A percentile compares a stretch with the other conserved stretches of the same genome.
Evolutionary conservation across 2,888 invertebrate species (phyloP).

Genomic region (Epistrophe grossulariae): DNA sequence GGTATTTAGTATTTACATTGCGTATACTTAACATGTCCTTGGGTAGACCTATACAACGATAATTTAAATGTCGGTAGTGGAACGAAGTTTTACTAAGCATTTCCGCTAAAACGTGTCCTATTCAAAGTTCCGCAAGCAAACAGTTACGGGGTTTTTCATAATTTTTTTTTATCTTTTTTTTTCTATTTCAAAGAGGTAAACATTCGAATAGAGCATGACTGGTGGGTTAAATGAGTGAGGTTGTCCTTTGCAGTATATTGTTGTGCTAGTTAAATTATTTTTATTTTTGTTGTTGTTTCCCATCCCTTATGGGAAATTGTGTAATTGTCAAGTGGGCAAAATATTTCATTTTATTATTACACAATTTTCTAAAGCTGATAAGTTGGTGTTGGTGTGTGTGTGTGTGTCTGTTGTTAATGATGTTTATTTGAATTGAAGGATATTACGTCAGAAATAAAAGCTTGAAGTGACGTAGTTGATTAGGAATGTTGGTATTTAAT

Average conservation of each 20-base stretch:
- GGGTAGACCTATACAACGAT: conserved; percentile 5
- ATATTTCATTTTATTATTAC: conserved; percentile 62
- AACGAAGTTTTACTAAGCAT: conserved; percentile 4
- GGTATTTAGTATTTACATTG: conserved; percentile 52
- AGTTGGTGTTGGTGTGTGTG: background rate
- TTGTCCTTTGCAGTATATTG: conserved; percentile 18
- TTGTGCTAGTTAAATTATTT: background rate
- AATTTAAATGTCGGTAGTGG: conserved; percentile 4
- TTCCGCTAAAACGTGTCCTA: conserved; percentile 39
- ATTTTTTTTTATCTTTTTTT: background rate
- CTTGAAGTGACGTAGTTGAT: conserved; percentile 17
- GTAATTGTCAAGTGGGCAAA: conserved; percentile 49
- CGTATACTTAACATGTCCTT: conserved; percentile 42
- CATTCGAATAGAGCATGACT: conserved; percentile 42
- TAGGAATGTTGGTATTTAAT: conserved; percentile 7
- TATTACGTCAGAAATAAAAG: conserved; percentile 23
- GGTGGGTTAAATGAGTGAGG: background rate
- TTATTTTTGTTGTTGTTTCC: background rate
- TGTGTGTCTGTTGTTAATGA: background rate
- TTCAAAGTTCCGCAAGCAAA: background rate
- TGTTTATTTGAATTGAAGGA: conserved; percentile 12
- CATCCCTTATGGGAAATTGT: background rate
- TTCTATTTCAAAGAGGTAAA: conserved; percentile 20
- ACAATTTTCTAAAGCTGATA: conserved; percentile 49
- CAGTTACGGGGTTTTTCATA: conserved; percentile 19